Evolutionary conservation across 2,888 invertebrate genomes (phyloP).

Genomic region (Diogma glabrata): DNA sequence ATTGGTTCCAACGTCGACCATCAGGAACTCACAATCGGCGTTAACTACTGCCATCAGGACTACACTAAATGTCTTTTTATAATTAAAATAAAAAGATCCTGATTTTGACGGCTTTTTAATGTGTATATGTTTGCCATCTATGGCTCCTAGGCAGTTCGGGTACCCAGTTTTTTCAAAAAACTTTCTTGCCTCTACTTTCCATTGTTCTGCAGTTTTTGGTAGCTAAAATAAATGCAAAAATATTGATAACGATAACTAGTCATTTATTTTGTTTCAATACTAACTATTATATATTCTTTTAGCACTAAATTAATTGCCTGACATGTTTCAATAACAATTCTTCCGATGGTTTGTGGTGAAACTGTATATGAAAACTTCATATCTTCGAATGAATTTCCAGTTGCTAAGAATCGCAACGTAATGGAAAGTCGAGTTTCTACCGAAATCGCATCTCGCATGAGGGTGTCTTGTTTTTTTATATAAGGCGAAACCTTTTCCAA

Average conservation of each 20-base stretch:
- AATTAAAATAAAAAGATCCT: constrained; percentile 1
- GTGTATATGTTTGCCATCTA: neutral
- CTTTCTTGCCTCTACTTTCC: neutral
- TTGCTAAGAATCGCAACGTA: neutral
- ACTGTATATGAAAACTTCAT: constrained; percentile 1
- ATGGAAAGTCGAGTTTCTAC: neutral
- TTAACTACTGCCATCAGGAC: neutral
- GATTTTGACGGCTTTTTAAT: neutral
- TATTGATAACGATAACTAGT: neutral
- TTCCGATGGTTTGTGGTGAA: constrained; percentile 1
- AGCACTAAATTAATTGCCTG: constrained; percentile 6
- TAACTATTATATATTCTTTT: constrained; percentile 1
- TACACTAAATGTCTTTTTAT: constrained; percentile 1
- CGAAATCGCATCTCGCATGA: neutral
- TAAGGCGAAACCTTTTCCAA: neutral
- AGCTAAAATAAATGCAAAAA: neutral
- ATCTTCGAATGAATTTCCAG: neutral
- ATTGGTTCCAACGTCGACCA: neutral
- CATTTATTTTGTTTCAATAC: neutral
- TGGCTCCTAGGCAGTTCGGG: neutral
- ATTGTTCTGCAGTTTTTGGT: constrained; percentile 1
- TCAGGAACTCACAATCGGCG: neutral
- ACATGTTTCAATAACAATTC: neutral
- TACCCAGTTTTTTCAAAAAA: constrained; percentile 4
- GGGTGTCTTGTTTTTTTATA: neutral